Conservation (phyloP, 2,888 invertebrate genomes). For the Rutpela maculata region DNA sequence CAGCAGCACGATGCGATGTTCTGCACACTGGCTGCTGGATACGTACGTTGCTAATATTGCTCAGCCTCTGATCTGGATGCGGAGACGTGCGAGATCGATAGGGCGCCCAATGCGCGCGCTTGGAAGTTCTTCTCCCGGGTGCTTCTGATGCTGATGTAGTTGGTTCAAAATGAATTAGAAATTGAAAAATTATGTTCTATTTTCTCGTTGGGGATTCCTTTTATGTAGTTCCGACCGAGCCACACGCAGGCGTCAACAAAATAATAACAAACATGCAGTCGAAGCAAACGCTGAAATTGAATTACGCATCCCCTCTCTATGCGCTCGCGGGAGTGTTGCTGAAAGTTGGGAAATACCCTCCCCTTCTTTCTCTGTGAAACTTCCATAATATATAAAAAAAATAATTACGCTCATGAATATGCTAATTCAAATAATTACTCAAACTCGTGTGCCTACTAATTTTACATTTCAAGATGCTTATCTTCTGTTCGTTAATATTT, state of each 20-base stretch:
- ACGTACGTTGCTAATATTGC: slow-evolving; percentile 54
- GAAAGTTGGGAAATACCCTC: background rate
- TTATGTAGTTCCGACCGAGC: background rate
- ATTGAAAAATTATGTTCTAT: slow-evolving; percentile 29
- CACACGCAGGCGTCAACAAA: slow-evolving; percentile 39
- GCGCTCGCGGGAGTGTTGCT: background rate
- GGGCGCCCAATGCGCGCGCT: slow-evolving; percentile 60
- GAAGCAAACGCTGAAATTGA: background rate
- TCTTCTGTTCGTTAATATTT: background rate
- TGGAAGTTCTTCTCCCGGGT: slow-evolving; percentile 57
- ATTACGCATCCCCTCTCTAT: background rate
- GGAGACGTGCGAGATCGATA: slow-evolving; percentile 57
- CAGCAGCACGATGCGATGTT: slow-evolving; percentile 51
- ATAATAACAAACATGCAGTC: background rate
- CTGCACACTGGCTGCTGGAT: slow-evolving; percentile 51
- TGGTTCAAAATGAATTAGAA: slow-evolving; percentile 25
- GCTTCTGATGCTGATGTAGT: slow-evolving; percentile 42
- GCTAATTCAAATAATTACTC: background rate
- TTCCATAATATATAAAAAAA: background rate
- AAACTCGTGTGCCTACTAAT: background rate
- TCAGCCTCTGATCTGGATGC: slow-evolving; percentile 57
- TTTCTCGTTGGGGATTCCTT: slow-evolving; percentile 1
- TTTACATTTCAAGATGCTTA: background rate
- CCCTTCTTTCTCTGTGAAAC: background rate
- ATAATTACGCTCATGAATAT: background rate